Evolutionary conservation across 2,888 invertebrate species (phyloP).

Genomic region (Polia nebulosa): DNA sequence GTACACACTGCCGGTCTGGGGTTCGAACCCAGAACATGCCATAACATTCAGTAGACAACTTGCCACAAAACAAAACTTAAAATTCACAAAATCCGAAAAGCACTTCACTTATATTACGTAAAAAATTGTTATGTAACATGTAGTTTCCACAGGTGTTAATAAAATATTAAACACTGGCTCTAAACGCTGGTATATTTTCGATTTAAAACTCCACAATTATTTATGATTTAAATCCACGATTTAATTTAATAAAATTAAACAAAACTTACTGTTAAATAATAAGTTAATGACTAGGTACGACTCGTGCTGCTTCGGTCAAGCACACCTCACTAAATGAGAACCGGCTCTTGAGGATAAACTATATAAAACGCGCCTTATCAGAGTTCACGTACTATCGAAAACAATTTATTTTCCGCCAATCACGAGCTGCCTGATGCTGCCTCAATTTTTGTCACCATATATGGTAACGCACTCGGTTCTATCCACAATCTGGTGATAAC

Average conservation of each 20-base stretch:
- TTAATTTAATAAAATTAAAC: constrained; percentile 62
- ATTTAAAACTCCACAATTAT: constrained; percentile 39
- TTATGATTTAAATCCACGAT: constrained; percentile 53
- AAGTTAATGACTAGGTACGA: constrained; percentile 83
- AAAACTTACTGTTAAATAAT: constrained; percentile 85
- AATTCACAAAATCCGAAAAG: constrained; percentile 57
- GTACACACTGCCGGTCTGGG: constrained; percentile 18
- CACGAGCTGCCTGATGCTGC: constrained; percentile 90
- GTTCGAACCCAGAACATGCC: constrained; percentile 53
- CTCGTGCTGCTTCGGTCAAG: constrained; percentile 83
- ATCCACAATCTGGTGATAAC: constrained; percentile 81
- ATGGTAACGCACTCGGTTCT: constrained; percentile 91
- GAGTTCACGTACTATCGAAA: constrained; percentile 88
- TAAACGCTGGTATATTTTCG: constrained; percentile 40
- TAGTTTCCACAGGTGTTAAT: constrained; percentile 61
- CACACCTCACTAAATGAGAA: constrained; percentile 86
- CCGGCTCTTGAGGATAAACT: constrained; percentile 87
- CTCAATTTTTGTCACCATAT: constrained; percentile 94
- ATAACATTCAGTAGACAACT: constrained; percentile 29
- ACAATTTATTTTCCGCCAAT: constrained; percentile 92
- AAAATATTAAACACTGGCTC: constrained; percentile 61
- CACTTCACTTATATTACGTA: constrained; percentile 72
- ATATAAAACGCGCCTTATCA: constrained; percentile 91
- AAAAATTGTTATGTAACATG: constrained; percentile 68
- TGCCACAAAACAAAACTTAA: constrained; percentile 39